Evolutionary conservation across 2,113 vertebrate species (phyloP).

Genomic region (Pelodiscus sinensis): DNA sequence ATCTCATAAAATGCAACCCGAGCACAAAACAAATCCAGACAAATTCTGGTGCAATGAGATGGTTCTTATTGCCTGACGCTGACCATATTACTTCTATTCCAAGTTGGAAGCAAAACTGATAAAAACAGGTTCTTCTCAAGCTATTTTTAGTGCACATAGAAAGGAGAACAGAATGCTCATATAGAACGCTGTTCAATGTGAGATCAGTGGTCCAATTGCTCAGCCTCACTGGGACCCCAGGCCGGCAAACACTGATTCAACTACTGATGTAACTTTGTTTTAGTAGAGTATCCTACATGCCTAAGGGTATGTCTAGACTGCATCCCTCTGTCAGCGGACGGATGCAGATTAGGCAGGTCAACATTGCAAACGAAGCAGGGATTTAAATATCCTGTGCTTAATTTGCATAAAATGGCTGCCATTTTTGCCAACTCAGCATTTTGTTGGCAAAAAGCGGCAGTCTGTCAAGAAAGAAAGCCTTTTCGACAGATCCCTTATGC

Average conservation of each 20-base stretch:
- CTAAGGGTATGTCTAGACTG: no score
- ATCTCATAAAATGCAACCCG: not conserved
- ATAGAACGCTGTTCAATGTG: not conserved
- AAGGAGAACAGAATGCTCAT: not conserved
- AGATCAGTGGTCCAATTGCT: not conserved
- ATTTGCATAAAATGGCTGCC: no score
- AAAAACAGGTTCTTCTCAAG: not conserved
- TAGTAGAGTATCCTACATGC: not conserved
- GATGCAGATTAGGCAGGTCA: no score
- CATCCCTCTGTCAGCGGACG: no score
- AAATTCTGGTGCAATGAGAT: not conserved
- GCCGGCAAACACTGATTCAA: not conserved
- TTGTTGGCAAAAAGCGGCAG: no score
- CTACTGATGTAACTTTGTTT: not conserved
- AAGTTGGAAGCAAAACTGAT: not conserved
- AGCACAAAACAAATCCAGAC: not conserved
- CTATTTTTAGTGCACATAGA: not conserved
- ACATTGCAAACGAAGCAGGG: no score
- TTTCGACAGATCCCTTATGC: no score
- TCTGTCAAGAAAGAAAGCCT: no score
- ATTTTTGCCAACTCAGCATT: no score
- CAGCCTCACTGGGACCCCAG: not conserved
- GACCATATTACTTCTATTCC: not conserved
- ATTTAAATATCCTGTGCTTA: no score
- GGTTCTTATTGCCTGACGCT: not conserved